Evolutionary conservation across 2,888 invertebrate genomes (phyloP), one percentile per base, ranked within the genome.

Genomic region (Acheta domesticus): DNA sequence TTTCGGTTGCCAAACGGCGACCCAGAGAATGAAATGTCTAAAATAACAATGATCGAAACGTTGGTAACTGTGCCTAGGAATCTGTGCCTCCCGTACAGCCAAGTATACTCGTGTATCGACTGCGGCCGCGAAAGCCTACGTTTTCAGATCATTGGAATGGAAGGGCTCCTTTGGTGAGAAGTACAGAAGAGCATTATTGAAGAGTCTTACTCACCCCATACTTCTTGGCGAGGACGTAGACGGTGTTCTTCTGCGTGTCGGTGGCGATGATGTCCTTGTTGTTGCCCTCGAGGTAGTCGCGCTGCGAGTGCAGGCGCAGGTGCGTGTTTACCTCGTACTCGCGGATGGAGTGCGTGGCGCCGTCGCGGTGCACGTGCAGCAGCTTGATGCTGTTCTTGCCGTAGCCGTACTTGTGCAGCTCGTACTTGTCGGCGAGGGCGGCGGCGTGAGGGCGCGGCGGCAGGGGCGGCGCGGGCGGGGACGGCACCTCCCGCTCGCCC

Each of bases 241-340:
- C 92, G 1, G 94, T 94, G 85, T 95, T 95, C 87, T 94, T 94
- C 86, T 94, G 94, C 0, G 94, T 92, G 85, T 94, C 94, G 0
- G 94, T 94, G 16, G 94, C 94, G 21, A 95, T 92, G 81, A 95
- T 92, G 84, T 93, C 93, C 78, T 91, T 90, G 85, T 95, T 95
- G 86, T 94, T 93, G n/a, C 93, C 93, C 82, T 89, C 85, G 1
- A 92, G 87, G 86, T 93, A 95, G 82, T 94, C 94, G 82, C 91
- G 91, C 84, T 92, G 91, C 4, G 91, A 91, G 81, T 90, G 89
- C 79, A 94, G 87, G 83, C 92, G 92, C 77, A 95, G 87, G 83
- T 92, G 92, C 0, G 93, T 93, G 84, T 90, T 89, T 19, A 92
- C 93, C 87, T 94, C 94, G 84, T 92, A 91, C 85, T 95, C 94